Evolutionary conservation across 2,888 invertebrate species (phyloP), one percentile per base, ranked within the genome.

Genomic region (Stegophylla sp.): DNA sequence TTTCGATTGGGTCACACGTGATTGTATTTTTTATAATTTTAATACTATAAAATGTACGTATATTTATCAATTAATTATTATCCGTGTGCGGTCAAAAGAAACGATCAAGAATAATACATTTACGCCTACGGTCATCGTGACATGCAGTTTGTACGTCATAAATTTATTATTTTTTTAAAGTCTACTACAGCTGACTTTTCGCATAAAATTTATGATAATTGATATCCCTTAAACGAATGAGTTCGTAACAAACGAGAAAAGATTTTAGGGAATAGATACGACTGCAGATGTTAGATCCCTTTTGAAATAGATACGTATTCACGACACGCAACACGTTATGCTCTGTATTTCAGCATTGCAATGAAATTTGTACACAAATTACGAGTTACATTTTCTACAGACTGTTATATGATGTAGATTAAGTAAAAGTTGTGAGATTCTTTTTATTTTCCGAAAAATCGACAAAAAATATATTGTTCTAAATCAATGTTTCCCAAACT

Each of bases 1-100:
- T 77, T 67, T 77, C 28, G 64, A 76, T 76, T 76, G 64, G 26
- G 75, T 66, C 64, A 26, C 56, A 13, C 13, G n/a, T 73, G 17
- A 43, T 61, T 61, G 28, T 56, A 34, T 34, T 5, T 7, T 5
- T 34, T 5, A 5, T 34, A 34, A 34, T 34, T 51, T n/a, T n/a
- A n/a, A n/a, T n/a, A n/a, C n/a, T n/a, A n/a, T n/a, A n/a, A n/a
- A n/a, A 28, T 59, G 3, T 53, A n/a, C 10, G 41, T 53, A 63
- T 34, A 34, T n/a, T 7, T 41, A 34, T n/a, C 2, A 41, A 43
- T 41, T 41, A 20, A 64, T 56, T 72, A 61, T 41, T 20, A 15
- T 34, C 10, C 23, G 20, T 20, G 3, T 20, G 3, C 20, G 23
- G 56, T 23, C 56, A n/a, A 23, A 56, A 56, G 12, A 23, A 12